A percentile compares a stretch with the other conserved stretches of the same genome.
Evolutionary conservation across 1,140 invertebrate genomes (phyloP).

Genomic region (Macrobrachium nipponense): DNA sequence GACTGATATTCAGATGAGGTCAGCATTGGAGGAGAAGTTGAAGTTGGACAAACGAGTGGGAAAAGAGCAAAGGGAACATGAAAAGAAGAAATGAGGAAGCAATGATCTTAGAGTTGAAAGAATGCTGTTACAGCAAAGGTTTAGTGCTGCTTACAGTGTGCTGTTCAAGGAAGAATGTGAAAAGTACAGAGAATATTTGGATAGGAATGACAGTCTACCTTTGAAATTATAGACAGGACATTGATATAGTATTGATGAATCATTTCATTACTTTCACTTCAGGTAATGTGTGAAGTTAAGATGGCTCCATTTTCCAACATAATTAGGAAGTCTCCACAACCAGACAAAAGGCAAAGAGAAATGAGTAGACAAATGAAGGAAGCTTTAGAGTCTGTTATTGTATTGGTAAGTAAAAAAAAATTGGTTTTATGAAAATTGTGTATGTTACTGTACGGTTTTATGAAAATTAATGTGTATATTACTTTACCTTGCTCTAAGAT

Average conservation of each 20-base stretch:
- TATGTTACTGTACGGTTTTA: background rate
- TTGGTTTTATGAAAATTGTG: background rate
- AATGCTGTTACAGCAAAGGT: too few species aligned
- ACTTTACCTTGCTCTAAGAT: background rate
- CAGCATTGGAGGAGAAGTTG: too few species aligned
- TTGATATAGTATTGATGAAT: background rate
- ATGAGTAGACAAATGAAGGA: conserved; percentile 62
- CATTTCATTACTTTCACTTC: background rate
- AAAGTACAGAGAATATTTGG: too few species aligned
- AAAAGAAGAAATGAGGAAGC: too few species aligned
- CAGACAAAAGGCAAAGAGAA: conserved; percentile 52
- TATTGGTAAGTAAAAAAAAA: conserved; percentile 49
- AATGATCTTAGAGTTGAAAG: too few species aligned
- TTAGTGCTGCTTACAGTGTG: too few species aligned
- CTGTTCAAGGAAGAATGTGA: too few species aligned
- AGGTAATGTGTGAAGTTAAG: conserved; percentile 60
- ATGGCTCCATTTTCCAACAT: conserved; percentile 51
- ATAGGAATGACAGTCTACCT: too few species aligned
- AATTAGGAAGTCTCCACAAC: conserved; percentile 42
- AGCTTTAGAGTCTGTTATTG: conserved; percentile 56
- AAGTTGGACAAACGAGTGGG: too few species aligned
- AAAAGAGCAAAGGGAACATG: too few species aligned
- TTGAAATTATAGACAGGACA: too few species aligned
- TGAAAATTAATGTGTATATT: background rate
- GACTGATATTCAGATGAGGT: too few species aligned